Evolutionary conservation across 2,797 vertebrate species (phyloP), one percentile per base, ranked within the genome.

Genomic region (Petrocephalus sullivani): DNA sequence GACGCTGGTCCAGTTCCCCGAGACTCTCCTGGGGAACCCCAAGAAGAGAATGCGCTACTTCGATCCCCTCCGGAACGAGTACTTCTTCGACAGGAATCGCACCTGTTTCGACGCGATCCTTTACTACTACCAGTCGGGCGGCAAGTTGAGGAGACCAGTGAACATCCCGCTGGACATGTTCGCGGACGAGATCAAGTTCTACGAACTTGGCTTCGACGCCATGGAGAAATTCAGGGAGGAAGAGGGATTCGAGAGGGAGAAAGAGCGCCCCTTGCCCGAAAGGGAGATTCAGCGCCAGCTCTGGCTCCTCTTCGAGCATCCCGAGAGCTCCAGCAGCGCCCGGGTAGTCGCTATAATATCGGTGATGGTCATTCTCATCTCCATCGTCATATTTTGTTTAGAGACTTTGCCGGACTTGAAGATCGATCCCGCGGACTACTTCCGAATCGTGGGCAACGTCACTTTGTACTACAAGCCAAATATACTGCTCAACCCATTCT

Each of bases 81-180:
- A 99, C 92, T 99, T 99, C 94, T 99, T 99, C 19, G 98, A 99
- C 93, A 96, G 98, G 90, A 99, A 99, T 91, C 97, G 98, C 85
- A 98, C 98, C 83, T 99, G 98, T 92, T 99, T 99, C 4, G 98
- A 99, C 1, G 98, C 98, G 93, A 99, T 99, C 94, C 97, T 99
- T 81, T 99, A 99, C 90, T 99, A 99, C 91, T 99, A 99, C 90
- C 98, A 99, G 94, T 99, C 98, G 0, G 98, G 98, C 37, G 98
- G 98, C 0, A 93, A 98, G 85, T 96, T 99, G 67, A 97, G 98
- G 89, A 96, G 98, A 92, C 98, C 98, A 0, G 98, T 98, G 90
- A 99, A 98, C 16, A 98, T 99, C 88, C 98, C 98, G n/a, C 94
- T 99, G 96, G 98, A 99, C 95, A 98, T 99, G 97, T 99, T 99